Base-by-base conservation (phyloP, 30 jellyfish, hydroid and myxozoan species). In the Pseudorhiza aurosa region DNA sequence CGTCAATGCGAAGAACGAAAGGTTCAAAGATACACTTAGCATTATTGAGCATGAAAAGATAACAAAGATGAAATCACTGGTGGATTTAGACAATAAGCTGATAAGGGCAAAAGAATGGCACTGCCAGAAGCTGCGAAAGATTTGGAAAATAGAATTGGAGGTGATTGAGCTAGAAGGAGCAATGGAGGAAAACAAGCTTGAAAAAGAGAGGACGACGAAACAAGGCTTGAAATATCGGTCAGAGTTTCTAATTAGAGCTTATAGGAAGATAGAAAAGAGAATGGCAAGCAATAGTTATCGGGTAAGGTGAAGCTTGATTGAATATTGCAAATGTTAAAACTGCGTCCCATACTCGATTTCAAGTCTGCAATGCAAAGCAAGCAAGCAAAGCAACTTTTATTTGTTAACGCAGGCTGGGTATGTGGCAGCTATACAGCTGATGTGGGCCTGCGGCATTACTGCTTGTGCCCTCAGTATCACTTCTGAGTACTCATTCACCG, bases 11-110 rank as follows among this genome's bases (percentile, higher is more conserved):
- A 47, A 82, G 31, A 81, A 24, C 31, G 89, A 77, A 24, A 43
- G 74, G 22, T 82, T 60, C 40, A 62, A 49, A 8, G 89, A 77
- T 11, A 63, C 72, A n/a, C 60, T 77, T 0, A 60, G 89, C 65
- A 37, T 30, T 2, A 60, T 62, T 7, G 44, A 43, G 14, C 74
- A 18, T 31, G 82, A 60, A 37, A 45, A 42, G 15, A 47, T 60
- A 0, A 60, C 29, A 8, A 62, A 77, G 31, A 24, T 68, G 14
- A 46, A 67, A 19, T 47, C 44, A 21, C 27, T 77, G 9, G 32
- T 65, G 11, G 65, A 35, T 1, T 31, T 77, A 3, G 89, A 77
- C 25, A 24, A 27, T 17, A 77, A 62, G 14, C 56, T 77, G 63
- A 62, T 60, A 32, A 32, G 44, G 28, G 40, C 81, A 26, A 47